Evolutionary conservation across 2,113 vertebrate genomes (phyloP), one percentile per base, ranked within the genome.

Genomic region (Nyctereutes procyonoides): DNA sequence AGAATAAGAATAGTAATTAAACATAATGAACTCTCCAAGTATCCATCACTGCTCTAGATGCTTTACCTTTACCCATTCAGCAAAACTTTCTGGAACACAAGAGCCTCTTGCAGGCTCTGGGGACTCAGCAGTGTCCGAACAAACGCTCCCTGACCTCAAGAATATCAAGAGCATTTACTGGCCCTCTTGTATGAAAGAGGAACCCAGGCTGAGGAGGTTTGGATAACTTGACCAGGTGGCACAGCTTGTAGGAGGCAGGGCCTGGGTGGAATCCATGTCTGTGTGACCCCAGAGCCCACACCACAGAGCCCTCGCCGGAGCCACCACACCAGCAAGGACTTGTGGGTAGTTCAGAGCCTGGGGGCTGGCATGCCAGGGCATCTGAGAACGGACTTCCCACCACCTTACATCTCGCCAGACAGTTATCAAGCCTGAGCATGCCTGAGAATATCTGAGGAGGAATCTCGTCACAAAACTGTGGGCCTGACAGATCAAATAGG

Each of bases 271-370:
- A 15, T 16, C 73, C 43, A 16, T 28, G 14, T 51, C 38, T 28
- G 55, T 85, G 26, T 58, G 58, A 81, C 48, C 28, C 19, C 55
- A 28, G 43, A 14, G 26, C 28, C 26, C 35, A 8, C 3, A 4
- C 48, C 28, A 17, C 5, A 13, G 84, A 88, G 30, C 16, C n/a
- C n/a, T 6, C 0, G 0, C 32, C 1, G 0, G 67, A 19, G 5
- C 38, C 48, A 22, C 35, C 20, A 55, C 48, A 10, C 35, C 9
- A 14, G 51, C 11, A 8, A 53, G n/a, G 60, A 63, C 30, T 53
- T 51, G 16, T 8, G 28, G 73, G 48, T 17, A 20, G 8, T 13
- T 30, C 38, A 30, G 58, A 86, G 35, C 30, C 38, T 3, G 0
- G n/a, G 77, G 12, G 3, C 15, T 14, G 63, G 3, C 30, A 16